Percentiles rank a stretch among this genome's conserved stretches.
Conservation (phyloP, 53 echinoderm and acorn worm species). For the Paelopatides confundens region DNA sequence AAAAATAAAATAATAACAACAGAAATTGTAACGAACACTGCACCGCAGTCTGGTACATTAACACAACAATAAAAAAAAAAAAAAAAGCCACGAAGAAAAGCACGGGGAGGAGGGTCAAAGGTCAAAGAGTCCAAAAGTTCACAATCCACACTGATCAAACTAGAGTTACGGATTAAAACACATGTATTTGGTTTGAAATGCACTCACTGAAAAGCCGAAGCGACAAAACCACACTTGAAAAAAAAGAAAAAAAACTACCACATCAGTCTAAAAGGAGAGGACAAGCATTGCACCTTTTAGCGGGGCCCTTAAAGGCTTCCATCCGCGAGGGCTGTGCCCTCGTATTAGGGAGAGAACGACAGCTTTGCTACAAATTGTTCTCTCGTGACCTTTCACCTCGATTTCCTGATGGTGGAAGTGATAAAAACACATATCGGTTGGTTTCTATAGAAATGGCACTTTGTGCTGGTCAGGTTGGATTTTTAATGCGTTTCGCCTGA, state of each 20-base stretch:
- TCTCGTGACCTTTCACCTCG: slow-evolving; percentile 45
- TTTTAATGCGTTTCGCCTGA: neutral
- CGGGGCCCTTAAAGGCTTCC: slow-evolving; percentile 10
- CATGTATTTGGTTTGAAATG: slow-evolving; percentile 32
- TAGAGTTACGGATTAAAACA: neutral
- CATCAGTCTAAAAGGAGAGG: slow-evolving; percentile 42
- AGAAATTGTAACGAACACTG: slow-evolving; percentile 38
- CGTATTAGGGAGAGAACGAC: slow-evolving; percentile 23
- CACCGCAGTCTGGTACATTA: slow-evolving; percentile 43
- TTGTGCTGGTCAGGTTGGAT: neutral
- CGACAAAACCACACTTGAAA: slow-evolving; percentile 42
- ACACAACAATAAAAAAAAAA: slow-evolving; percentile 46
- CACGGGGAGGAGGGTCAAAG: slow-evolving; percentile 49
- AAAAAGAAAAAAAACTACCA: slow-evolving; percentile 20
- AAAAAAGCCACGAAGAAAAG: slow-evolving; percentile 43
- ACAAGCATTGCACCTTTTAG: slow-evolving; percentile 41
- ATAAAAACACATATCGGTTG: slow-evolving; percentile 21
- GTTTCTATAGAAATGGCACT: neutral
- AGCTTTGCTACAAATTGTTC: slow-evolving; percentile 37
- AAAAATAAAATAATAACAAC: neutral
- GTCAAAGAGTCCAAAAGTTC: slow-evolving; percentile 27
- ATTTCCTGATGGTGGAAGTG: slow-evolving; percentile 43
- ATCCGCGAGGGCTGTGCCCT: slow-evolving; percentile 17
- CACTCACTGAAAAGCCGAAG: slow-evolving; percentile 26
- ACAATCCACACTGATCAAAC: slow-evolving; percentile 33